Evolutionary conservation across 2,888 invertebrate genomes (phyloP).

Genomic region (Ferrisia virgata): DNA sequence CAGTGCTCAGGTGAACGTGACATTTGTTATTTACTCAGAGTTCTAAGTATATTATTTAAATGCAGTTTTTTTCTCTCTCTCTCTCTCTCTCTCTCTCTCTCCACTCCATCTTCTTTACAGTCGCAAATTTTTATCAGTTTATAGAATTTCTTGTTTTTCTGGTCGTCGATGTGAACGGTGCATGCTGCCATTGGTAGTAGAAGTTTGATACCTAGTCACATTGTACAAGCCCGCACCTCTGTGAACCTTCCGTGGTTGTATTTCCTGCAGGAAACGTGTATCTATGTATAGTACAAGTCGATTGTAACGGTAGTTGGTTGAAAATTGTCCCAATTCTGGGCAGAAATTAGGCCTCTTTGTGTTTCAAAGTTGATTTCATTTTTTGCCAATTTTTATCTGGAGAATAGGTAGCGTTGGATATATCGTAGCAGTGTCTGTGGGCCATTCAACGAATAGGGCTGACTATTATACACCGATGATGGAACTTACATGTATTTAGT

Average conservation of each 20-base stretch:
- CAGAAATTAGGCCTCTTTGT: no score
- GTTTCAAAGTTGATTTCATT: no score
- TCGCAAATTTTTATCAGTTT: conserved; percentile 12
- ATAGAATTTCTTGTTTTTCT: conserved; percentile 14
- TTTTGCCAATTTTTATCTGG: no score
- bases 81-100: background rate
- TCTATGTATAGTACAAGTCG: background rate
- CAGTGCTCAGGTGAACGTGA: conserved; percentile 15
- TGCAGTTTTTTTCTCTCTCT: background rate
- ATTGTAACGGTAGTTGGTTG: background rate
- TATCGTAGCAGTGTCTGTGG: no score
- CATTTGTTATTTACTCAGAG: conserved; percentile 11
- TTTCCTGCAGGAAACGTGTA: background rate
- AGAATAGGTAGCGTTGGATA: no score
- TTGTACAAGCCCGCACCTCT: background rate
- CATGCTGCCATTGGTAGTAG: background rate
- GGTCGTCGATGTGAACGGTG: background rate
- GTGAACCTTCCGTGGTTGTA: background rate
- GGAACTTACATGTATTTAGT: no score
- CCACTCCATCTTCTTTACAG: background rate
- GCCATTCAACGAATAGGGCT: no score
- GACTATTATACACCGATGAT: no score
- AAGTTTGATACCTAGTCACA: background rate
- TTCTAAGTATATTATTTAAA: background rate
- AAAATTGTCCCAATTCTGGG: background rate